Evolutionary conservation across 1,140 invertebrate species (phyloP).

Genomic region (Bombus huntii): DNA sequence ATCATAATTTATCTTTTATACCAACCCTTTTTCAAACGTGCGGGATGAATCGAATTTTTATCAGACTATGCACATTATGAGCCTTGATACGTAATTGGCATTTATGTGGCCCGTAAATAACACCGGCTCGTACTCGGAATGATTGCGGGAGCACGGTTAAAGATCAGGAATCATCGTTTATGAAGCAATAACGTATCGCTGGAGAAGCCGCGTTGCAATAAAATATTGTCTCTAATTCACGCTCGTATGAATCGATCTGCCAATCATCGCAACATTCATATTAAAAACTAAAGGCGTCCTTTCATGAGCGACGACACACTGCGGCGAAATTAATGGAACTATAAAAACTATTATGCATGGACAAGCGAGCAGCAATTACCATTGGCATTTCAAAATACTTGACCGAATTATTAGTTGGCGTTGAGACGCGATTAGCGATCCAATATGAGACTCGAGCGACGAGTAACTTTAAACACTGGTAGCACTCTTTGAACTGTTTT

Average conservation of each 20-base stretch:
- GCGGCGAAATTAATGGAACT: background rate
- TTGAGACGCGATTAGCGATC: background rate
- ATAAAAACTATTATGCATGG: background rate
- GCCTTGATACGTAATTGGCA: slow-evolving; percentile 5
- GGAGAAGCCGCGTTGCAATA: background rate
- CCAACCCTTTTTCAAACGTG: background rate
- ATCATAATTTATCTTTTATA: background rate
- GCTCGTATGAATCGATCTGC: slow-evolving; percentile 16
- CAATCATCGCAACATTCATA: background rate
- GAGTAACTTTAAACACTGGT: background rate
- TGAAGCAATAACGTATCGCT: slow-evolving; percentile 14
- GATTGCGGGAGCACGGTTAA: background rate
- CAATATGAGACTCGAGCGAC: no score
- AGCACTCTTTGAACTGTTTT: background rate
- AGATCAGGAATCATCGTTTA: slow-evolving; percentile 32
- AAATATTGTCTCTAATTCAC: slow-evolving; percentile 31
- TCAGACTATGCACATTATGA: background rate
- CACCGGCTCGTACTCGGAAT: background rate
- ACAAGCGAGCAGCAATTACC: background rate
- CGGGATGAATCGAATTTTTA: background rate
- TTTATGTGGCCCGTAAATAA: slow-evolving; percentile 25
- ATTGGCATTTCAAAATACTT: slow-evolving; percentile 7
- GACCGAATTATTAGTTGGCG: background rate
- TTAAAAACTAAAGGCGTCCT: background rate
- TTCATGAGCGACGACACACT: background rate